Evolutionary conservation across 64 coral and sea anemone species (phyloP), one percentile per base, ranked within the genome.

Genomic region (Pachyseris speciosa): DNA sequence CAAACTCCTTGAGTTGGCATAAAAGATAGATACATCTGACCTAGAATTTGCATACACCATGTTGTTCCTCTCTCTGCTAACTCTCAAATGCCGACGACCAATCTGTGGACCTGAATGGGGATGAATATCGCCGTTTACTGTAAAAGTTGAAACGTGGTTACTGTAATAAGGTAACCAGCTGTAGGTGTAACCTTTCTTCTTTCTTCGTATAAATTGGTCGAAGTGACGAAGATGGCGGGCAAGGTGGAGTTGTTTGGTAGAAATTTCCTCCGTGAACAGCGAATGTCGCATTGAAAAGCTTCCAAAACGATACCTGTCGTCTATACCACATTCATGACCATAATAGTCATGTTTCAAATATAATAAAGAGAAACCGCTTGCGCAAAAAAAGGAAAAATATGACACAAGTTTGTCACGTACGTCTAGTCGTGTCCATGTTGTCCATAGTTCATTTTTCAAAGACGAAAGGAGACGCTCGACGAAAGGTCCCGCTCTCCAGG

Each of bases 1-100:
- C 7, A 76, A 84, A 37, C 80, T 92, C 65, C 81, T 36, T 20
- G 90, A 32, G 51, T 92, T 92, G 16, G 37, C 69, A 20, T 86
- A 92, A 17, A 92, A 86, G 51, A 55, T 55, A 55, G 51, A 55
- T 55, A 55, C 20, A 20, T 55, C 51, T 16, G 51, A 2, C 20
- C 17, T 55, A 17, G 10, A 20, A 45, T 45, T 45, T 45, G 4
- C 43, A 45, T 45, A 45, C 4, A 11, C 43, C 43, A 45, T 11
- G 43, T 45, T 11, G 43, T 11, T 45, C 43, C 4, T 45, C 4
- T 4, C 11, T 45, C 43, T 11, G 43, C 11, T 20, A 55, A 55
- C 5, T 55, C 51, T 55, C 51, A n/a, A n/a, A n/a, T n/a, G n/a
- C n/a, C n/a, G n/a, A n/a, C n/a, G n/a, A n/a, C n/a, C n/a, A n/a